Evolutionary conservation across 2,113 vertebrate species (phyloP).

Genomic region (Ammodytes marinus): DNA sequence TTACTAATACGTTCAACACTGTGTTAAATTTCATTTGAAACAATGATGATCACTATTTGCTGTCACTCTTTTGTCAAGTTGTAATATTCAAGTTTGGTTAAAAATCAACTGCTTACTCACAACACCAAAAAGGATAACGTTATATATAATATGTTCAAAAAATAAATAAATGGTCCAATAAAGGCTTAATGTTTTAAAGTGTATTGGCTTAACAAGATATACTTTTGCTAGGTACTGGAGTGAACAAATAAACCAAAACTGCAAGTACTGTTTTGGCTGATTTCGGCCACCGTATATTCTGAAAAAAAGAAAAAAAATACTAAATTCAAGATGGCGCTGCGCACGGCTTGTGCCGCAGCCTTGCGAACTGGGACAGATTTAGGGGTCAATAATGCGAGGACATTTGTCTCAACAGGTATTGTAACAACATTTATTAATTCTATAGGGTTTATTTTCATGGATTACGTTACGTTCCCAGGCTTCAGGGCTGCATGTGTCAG

Average conservation of each 20-base stretch:
- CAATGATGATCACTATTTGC: neutral
- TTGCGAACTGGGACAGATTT: conserved; percentile 62
- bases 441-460: neutral
- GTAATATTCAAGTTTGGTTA: neutral
- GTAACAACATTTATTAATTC: accelerated
- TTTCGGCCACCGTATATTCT: conserved; percentile 51
- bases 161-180: too few relatives aligned
- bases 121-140: neutral
- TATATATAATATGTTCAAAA: too few relatives aligned
- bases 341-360: conserved; percentile 12
- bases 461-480: accelerated
- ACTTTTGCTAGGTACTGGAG: neutral
- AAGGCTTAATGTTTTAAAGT: too few relatives aligned
- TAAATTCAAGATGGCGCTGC: conserved; percentile 82
- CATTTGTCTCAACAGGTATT: conserved; percentile 79
- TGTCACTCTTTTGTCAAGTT: neutral
- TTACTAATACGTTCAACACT: too few relatives aligned
- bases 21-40: neutral
- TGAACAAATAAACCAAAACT: neutral
- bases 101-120: neutral
- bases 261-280: neutral
- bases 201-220: too few relatives aligned
- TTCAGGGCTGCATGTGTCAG: too few relatives aligned
- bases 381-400: conserved; percentile 69
- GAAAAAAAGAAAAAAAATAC: accelerated